A percentile compares a stretch with the other conserved stretches of the same genome.
Conservation (phyloP, 2,113 vertebrate species). For the Syngnathus floridae region DNA sequence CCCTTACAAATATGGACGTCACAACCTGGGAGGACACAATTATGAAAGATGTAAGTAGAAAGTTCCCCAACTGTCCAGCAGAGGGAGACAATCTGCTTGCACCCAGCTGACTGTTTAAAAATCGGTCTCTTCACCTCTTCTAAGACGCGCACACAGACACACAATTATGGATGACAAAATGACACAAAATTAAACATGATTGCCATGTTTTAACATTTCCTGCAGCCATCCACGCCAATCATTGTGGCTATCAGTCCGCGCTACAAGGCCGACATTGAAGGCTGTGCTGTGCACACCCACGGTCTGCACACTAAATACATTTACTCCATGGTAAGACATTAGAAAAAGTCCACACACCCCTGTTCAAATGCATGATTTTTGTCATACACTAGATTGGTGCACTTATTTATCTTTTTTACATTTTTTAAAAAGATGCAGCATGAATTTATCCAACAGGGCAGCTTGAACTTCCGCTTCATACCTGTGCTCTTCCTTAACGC, state of each 20-base stretch:
- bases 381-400: no score
- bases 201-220: background rate
- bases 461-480: slow-evolving; percentile 90
- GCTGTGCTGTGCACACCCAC: slow-evolving; percentile 73
- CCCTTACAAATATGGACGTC: slow-evolving; percentile 78
- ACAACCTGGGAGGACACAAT: slow-evolving; percentile 85
- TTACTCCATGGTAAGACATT: slow-evolving; percentile 79
- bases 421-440: slow-evolving; percentile 78
- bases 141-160: no score
- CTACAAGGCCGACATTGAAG: slow-evolving; percentile 86
- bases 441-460: slow-evolving; percentile 89
- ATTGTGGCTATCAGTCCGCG: slow-evolving; percentile 89
- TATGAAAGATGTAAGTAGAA: slow-evolving; percentile 80
- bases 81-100: no score
- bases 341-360: background rate
- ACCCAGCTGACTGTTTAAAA: no score
- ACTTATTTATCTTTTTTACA: background rate
- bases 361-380: background rate
- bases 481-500: slow-evolving; percentile 84
- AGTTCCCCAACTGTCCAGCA: background rate
- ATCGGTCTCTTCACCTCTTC: no score
- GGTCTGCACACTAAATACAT: slow-evolving; percentile 87
- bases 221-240: slow-evolving; percentile 82
- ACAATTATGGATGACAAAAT: no score
- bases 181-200: background rate